A percentile compares a stretch with the other conserved stretches of the same genome.
Evolutionary conservation across 2,888 invertebrate genomes (phyloP).

Genomic region (Octodonta nipae): DNA sequence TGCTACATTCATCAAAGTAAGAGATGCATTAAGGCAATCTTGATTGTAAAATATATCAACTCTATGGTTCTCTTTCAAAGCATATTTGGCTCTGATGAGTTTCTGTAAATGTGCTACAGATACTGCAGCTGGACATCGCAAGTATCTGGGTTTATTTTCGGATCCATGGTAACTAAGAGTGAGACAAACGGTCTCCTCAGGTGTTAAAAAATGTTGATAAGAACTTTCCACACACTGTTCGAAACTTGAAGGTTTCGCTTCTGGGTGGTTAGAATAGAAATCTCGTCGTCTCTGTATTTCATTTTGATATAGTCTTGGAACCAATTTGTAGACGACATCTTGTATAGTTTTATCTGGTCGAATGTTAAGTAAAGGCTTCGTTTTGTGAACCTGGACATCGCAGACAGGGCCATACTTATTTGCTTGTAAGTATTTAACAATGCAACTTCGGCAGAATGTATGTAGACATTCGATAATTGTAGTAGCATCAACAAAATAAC

Average conservation of each 20-base stretch:
- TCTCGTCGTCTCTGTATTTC: slow-evolving; percentile 51
- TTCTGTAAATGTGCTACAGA: slow-evolving; percentile 54
- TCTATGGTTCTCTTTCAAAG: slow-evolving; percentile 41
- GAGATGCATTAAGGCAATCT: slow-evolving; percentile 46
- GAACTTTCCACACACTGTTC: slow-evolving; percentile 41
- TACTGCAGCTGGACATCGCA: slow-evolving; percentile 59
- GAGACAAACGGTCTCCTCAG: slow-evolving; percentile 54
- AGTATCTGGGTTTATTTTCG: slow-evolving; percentile 37
- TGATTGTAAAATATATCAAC: slow-evolving; percentile 55
- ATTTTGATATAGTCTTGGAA: slow-evolving; percentile 59
- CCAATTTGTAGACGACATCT: slow-evolving; percentile 63
- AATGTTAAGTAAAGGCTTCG: slow-evolving; percentile 55
- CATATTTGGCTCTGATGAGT: slow-evolving; percentile 49
- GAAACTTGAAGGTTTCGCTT: slow-evolving; percentile 36
- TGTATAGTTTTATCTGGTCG: slow-evolving; percentile 57
- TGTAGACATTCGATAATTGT: slow-evolving; percentile 67
- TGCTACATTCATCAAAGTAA: slow-evolving; percentile 58
- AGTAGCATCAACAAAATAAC: slow-evolving; percentile 67
- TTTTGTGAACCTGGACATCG: slow-evolving; percentile 61
- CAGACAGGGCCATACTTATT: slow-evolving; percentile 65
- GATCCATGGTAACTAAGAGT: slow-evolving; percentile 46
- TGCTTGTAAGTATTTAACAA: slow-evolving; percentile 54
- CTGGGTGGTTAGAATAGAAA: slow-evolving; percentile 40
- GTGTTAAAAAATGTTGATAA: slow-evolving; percentile 48
- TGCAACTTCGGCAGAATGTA: slow-evolving; percentile 64